phyloP scores from a whole-genome alignment of 64 coral and sea anemone species.

The Montipora capricornis region DNA sequence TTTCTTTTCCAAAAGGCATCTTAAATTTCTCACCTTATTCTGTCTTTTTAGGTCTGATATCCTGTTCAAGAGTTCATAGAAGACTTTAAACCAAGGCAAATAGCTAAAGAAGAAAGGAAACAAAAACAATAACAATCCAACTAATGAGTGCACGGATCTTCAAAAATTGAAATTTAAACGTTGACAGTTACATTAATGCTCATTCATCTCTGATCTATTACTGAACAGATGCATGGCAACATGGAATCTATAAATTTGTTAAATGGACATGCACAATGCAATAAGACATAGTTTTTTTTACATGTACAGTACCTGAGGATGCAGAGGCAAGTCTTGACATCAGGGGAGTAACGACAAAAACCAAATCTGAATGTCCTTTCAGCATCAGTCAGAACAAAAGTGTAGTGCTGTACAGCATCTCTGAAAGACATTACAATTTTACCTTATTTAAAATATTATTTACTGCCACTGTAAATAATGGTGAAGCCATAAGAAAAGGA shows the following conservation, averaged over 20 bases:
- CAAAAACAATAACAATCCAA: neutral
- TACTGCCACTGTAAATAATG: neutral
- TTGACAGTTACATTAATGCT: too few relatives aligned
- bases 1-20: neutral
- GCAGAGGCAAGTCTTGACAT: conserved; percentile 93
- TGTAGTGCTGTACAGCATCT: conserved; percentile 94
- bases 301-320: conserved; percentile 77
- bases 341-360: conserved; percentile 96
- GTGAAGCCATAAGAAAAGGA: neutral
- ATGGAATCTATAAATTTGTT: too few relatives aligned
- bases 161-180: too few relatives aligned
- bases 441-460: neutral
- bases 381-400: conserved; percentile 95
- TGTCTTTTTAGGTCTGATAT: conserved; percentile 83
- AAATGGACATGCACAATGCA: too few relatives aligned
- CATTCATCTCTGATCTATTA: too few relatives aligned
- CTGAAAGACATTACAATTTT: conserved; percentile 50
- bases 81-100: conserved; percentile 96
- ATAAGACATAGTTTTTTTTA: too few relatives aligned
- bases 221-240: too few relatives aligned
- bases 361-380: conserved; percentile 95
- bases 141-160: neutral
- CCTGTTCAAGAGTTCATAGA: conserved; percentile 92
- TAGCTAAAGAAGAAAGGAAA: conserved; percentile 64
- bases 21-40: conserved; percentile 68